These are phyloP conservation scores for Rhinoptilus africanus DNA, from an alignment of 2,113 vertebrate genomes.

Conservation along the genomic window DNA sequence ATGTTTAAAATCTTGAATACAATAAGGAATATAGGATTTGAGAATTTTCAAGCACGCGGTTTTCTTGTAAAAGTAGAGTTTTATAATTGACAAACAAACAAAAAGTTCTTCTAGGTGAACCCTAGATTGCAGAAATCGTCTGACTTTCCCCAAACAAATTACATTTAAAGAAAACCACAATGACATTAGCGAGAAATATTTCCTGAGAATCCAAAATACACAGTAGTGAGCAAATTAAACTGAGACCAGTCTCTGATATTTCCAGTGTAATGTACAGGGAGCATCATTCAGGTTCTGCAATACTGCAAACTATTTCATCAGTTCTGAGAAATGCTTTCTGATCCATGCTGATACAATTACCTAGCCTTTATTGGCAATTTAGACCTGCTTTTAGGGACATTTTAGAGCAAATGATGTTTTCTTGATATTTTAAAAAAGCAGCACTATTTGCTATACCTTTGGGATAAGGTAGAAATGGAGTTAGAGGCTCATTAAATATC, in stretches of 20 bases:
- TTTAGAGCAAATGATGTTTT: slow-evolving; percentile 86
- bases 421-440: slow-evolving; percentile 81
- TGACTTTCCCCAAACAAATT: slow-evolving; percentile 65
- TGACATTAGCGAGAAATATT: slow-evolving; percentile 38
- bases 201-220: slow-evolving; percentile 70
- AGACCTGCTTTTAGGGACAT: slow-evolving; percentile 86
- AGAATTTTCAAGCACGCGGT: not conserved
- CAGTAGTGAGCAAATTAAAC: slow-evolving; percentile 67
- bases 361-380: slow-evolving; percentile 86
- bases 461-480: slow-evolving; percentile 83
- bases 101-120: slow-evolving; percentile 47
- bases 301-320: slow-evolving; percentile 76
- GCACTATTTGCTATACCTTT: slow-evolving; percentile 81
- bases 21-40: not conserved
- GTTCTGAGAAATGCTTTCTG: slow-evolving; percentile 85
- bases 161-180: slow-evolving; percentile 64
- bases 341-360: slow-evolving; percentile 88
- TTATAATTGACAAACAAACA: not conserved
- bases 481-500: slow-evolving; percentile 82
- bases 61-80: not conserved
- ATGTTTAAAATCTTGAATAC: not conserved
- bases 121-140: slow-evolving; percentile 30
- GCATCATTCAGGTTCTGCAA: slow-evolving; percentile 64
- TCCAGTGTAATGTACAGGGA: slow-evolving; percentile 47
- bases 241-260: slow-evolving; percentile 50